A percentile compares a stretch with the other conserved stretches of the same genome.
These are phyloP conservation scores for Corydoras sp. DNA, from an alignment of 2,113 vertebrate genomes.

Conservation along the genomic window DNA sequence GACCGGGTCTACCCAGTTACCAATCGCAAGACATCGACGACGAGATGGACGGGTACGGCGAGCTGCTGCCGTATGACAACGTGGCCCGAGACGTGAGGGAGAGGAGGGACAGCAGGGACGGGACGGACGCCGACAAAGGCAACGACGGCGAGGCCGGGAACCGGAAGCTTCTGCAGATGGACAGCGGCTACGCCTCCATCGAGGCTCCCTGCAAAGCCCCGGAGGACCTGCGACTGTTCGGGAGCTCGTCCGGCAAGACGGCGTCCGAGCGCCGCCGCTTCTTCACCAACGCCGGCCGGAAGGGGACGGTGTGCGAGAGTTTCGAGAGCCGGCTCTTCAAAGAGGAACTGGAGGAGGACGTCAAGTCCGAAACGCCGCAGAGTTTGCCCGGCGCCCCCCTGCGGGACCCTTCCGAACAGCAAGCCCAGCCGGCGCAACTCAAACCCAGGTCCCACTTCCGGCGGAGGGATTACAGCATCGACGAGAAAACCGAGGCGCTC, in stretches of 20 bases:
- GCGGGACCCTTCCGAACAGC: constrained; percentile 35
- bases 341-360: constrained; percentile 65
- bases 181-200: constrained; percentile 94
- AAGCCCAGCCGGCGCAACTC: constrained; percentile 20
- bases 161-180: constrained; percentile 92
- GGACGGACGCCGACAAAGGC: constrained; percentile 48
- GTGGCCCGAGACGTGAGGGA: constrained; percentile 24
- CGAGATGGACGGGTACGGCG: constrained; percentile 59
- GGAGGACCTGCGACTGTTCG: constrained; percentile 72
- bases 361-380: not conserved
- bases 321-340: constrained; percentile 66
- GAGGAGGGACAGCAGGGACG: constrained; percentile 48
- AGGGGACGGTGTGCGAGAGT: constrained; percentile 83
- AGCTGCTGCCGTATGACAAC: constrained; percentile 38
- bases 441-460: constrained; percentile 54
- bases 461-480: constrained; percentile 92
- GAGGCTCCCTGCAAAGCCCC: constrained; percentile 79
- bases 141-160: constrained; percentile 70
- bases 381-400: constrained; percentile 17
- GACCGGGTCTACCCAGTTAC: constrained; percentile 56
- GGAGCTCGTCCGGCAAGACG: constrained; percentile 67
- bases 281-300: constrained; percentile 81
- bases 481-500: constrained; percentile 91
- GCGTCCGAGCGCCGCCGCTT: constrained; percentile 79
- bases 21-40: constrained; percentile 74